Evolutionary conservation across 1,140 invertebrate genomes (phyloP), one percentile per base, ranked within the genome.

Genomic region (Drosophila leontia): DNA sequence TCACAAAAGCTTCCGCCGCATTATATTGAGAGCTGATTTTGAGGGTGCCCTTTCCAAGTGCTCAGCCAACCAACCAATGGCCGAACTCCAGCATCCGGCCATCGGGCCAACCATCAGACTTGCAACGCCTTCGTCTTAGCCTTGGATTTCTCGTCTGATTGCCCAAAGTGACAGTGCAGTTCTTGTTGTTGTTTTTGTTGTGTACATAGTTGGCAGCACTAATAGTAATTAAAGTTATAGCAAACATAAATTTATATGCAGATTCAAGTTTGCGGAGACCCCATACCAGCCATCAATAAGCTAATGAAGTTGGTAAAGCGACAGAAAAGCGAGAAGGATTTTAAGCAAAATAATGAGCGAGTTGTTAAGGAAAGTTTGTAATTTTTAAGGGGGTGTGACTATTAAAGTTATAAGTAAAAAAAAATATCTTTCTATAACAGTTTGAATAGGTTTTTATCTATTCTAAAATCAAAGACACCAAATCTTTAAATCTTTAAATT

Each of bases 1-100:
- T 88, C 85, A 90, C 85, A 88, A 88, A 90, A 88, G 85, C 85
- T 82, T 88, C 85, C 81, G 81, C 78, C 78, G 81, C 85, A 88
- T 88, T 88, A 88, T 88, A 88, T 88, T 84, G 81, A 91, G 85
- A 88, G 80, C 85, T 87, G 84, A 87, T 87, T 87, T 87, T 84
- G 77, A 88, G 80, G 64, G 57, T 83, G 65, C 78, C 50, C 61
- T 55, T 53, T 45, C 61, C 51, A 55, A 60, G 53, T 51, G 39
- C 67, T 51, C 50, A 39, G 37, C 47, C 57, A 39, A 44, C 35
- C 57, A 35, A 37, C 47, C 57, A 35, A 39, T 68, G 26, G 47
- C 62, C 67, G 26, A 53, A 29, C 13, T 9, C 19, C 44, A 42
- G 39, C 13, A 19, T 42, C 39, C 57, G 45, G 15, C n/a, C 42